Percentiles rank a stretch among this genome's conserved stretches.
Evolutionary conservation across 1,140 invertebrate species (phyloP).

Genomic region (Chelonus insularis): DNA sequence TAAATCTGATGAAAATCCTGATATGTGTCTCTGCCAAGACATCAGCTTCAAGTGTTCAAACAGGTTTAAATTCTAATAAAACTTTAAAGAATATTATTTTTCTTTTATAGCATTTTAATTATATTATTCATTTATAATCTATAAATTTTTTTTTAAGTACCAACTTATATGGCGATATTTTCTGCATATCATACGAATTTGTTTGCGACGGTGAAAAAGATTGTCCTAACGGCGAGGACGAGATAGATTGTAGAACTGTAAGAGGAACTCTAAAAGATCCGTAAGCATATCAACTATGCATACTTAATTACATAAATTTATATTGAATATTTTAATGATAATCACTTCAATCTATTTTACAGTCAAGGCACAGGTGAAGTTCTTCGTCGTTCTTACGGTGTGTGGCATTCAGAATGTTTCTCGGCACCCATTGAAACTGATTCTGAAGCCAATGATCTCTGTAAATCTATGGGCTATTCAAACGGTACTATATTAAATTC

Average conservation of each 20-base stretch:
- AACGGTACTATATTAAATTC: constrained; percentile 28
- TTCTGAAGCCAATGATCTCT: constrained; percentile 27
- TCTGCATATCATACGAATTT: constrained; percentile 69
- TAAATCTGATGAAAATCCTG: constrained; percentile 74
- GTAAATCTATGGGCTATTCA: constrained; percentile 34
- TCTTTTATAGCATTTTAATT: too few relatives aligned
- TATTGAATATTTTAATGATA: too few relatives aligned
- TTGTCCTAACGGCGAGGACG: constrained; percentile 73
- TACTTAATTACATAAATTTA: too few relatives aligned
- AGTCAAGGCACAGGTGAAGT: constrained; percentile 62
- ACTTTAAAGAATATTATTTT: not conserved
- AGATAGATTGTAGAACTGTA: constrained; percentile 59
- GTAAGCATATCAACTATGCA: constrained; percentile 31
- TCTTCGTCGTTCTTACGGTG: constrained; percentile 59
- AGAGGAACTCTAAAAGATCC: constrained; percentile 27
- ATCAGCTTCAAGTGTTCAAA: constrained; percentile 58
- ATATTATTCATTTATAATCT: too few relatives aligned
- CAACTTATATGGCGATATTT: constrained; percentile 21
- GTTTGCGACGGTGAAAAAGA: constrained; percentile 73
- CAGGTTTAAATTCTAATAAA: constrained; percentile 35
- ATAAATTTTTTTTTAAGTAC: constrained; percentile 20
- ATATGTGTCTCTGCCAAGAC: constrained; percentile 65
- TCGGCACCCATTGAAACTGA: constrained; percentile 30
- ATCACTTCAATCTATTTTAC: constrained; percentile 27
- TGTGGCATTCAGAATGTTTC: constrained; percentile 67